Conservation (phyloP, 2,113 vertebrate genomes). For the Laticauda laticaudata region DNA sequence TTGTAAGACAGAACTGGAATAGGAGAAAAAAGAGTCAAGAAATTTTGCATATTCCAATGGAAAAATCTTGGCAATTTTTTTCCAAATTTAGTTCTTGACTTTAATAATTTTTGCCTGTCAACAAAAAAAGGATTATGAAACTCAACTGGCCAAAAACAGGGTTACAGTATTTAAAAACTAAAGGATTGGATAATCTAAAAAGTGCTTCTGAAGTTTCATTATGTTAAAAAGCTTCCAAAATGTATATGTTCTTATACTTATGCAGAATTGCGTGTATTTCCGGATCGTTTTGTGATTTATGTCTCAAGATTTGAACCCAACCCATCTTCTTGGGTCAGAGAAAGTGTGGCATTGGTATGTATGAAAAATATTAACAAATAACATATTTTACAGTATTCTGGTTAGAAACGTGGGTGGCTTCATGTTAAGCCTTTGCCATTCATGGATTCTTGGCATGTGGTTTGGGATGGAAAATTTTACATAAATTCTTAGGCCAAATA, state of each 20-base stretch:
- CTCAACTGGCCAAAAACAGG: neutral
- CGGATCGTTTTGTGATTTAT: conserved; percentile 88
- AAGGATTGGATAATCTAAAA: neutral
- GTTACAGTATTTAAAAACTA: neutral
- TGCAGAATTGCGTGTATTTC: conserved; percentile 86
- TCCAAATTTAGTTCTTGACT: neutral
- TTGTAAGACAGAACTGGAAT: neutral
- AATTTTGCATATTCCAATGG: neutral
- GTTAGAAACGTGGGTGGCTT: conserved; percentile 10
- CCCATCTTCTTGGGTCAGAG: conserved; percentile 66
- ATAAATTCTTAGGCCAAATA: neutral
- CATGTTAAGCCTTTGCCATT: conserved; percentile 14
- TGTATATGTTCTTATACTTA: conserved; percentile 38
- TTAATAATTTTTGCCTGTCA: neutral
- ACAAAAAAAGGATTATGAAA: neutral
- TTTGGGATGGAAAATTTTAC: conserved; percentile 26
- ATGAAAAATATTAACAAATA: conserved; percentile 38
- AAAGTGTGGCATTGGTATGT: conserved; percentile 75
- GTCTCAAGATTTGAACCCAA: conserved; percentile 76
- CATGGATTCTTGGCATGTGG: conserved; percentile 13
- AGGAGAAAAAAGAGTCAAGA: neutral
- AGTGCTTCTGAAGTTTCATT: neutral
- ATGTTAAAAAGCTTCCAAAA: neutral
- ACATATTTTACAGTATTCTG: conserved; percentile 10
- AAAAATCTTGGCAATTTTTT: neutral